Base-by-base conservation (phyloP, 2,888 invertebrate genomes). In the Phaedon cochleariae region DNA sequence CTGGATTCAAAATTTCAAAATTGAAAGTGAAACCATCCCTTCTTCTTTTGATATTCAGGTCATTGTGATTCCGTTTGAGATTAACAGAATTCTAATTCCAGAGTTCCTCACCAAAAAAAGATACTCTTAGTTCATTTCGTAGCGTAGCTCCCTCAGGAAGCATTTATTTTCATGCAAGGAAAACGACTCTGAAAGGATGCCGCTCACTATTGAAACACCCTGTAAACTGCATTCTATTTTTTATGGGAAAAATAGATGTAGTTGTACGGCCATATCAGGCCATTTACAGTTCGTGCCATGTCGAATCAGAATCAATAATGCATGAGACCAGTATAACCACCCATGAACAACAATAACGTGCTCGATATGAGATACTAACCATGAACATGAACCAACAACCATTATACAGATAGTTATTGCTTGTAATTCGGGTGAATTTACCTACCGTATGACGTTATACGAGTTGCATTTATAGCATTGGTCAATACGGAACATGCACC, bases 321-420 rank as follows among this genome's bases (percentile, higher is more conserved):
- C 61, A 65, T 54, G 65, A 62, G 58, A 58, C 48, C 31, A 31
- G 48, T 22, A 64, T 60, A 54, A 54, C 41, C 12, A 20, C 29
- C 45, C 55, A 53, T 52, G 45, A 48, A 52, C 52, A 46, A 51
- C 61, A 41, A 61, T 58, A 61, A 65, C 54, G 57, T 58, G 57
- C 57, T 65, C 57, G 22, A 41, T 54, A 46, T 34, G 51, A 48
- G 52, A 51, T 15, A 58, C 45, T 57, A 58, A 61, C 61, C 61
- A 61, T 65, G 57, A 65, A 61, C 65, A 65, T 52, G 52, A 51
- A 51, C 58, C 57, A 58, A 53, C 57, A 49, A 65, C 65, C 55
- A 46, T 65, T 59, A 61, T 17, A 51, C 26, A 45, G 61, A 61
- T 61, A 22, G 53, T 61, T 60, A 65, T 61, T 55, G 61, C 65